phyloP scores from a whole-genome alignment of 1,140 invertebrate species.

The Teleopsis dalmanni region DNA sequence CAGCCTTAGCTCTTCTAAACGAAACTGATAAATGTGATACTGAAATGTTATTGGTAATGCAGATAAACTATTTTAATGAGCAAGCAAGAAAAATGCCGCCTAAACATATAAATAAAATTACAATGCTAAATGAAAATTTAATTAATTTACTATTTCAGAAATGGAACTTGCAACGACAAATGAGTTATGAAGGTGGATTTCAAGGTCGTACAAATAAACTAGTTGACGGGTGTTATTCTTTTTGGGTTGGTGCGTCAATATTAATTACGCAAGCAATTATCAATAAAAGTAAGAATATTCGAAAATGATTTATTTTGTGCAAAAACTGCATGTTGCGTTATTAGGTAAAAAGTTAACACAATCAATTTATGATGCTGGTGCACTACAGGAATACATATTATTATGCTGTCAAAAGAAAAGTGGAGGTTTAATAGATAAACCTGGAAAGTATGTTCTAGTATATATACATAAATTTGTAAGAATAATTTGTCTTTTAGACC shows the following conservation, averaged over 20 bases:
- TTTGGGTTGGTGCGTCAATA: conserved; percentile 94
- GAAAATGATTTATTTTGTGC: background rate
- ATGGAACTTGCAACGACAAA: conserved; percentile 84
- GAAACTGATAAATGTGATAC: conserved; percentile 73
- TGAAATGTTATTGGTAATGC: conserved; percentile 66
- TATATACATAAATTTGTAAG: background rate
- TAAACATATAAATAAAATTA: conserved; percentile 12
- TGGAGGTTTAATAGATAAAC: conserved; percentile 95
- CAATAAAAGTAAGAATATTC: background rate
- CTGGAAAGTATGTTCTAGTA: conserved; percentile 67
- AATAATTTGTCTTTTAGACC: conserved; percentile 53
- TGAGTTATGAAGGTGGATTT: conserved; percentile 86
- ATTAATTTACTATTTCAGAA: conserved; percentile 47
- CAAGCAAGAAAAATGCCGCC: too few relatives aligned
- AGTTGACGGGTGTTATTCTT: conserved; percentile 97
- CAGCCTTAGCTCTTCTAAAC: conserved; percentile 75
- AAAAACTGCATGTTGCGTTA: background rate
- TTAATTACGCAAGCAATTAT: conserved; percentile 63
- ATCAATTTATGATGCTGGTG: conserved; percentile 67
- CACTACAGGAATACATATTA: conserved; percentile 91
- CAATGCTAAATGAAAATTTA: background rate
- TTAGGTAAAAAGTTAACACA: conserved; percentile 25
- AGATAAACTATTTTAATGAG: too few relatives aligned
- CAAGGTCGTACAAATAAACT: conserved; percentile 96
- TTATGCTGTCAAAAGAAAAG: conserved; percentile 82